These are phyloP conservation scores for Redunca redunca DNA, from an alignment of 2,113 vertebrate genomes.

Conservation along the genomic window DNA sequence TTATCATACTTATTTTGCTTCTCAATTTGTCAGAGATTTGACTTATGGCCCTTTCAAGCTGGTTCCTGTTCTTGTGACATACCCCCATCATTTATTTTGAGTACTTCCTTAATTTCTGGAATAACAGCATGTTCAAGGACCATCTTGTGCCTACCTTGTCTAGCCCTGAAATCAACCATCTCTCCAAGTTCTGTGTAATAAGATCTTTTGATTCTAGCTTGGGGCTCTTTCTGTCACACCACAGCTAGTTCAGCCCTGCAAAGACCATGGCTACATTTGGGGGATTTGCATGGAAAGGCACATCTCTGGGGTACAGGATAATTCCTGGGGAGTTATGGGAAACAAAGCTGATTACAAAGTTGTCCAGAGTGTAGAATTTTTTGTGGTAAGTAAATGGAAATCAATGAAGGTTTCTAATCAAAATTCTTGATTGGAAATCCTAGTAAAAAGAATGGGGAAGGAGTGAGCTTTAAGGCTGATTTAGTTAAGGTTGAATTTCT, in stretches of 20 bases:
- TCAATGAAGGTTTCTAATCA: neutral
- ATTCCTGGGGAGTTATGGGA: neutral
- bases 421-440: conserved; percentile 5
- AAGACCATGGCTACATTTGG: neutral
- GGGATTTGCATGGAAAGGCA: neutral
- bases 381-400: neutral
- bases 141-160: neutral
- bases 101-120: conserved; percentile 36
- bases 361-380: neutral
- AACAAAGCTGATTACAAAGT: neutral
- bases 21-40: conserved; percentile 7
- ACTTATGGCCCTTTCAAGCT: neutral
- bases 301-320: neutral
- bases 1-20: neutral
- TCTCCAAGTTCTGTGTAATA: neutral
- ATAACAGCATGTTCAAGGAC: neutral
- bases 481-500: neutral
- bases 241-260: neutral
- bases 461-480: neutral
- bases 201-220: neutral
- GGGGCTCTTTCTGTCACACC: neutral
- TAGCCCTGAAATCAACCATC: neutral
- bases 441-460: neutral
- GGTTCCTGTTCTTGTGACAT: neutral
- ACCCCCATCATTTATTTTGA: neutral